phyloP scores from a whole-genome alignment of 2,888 invertebrate genomes.

The Drosophila paramelanica region DNA sequence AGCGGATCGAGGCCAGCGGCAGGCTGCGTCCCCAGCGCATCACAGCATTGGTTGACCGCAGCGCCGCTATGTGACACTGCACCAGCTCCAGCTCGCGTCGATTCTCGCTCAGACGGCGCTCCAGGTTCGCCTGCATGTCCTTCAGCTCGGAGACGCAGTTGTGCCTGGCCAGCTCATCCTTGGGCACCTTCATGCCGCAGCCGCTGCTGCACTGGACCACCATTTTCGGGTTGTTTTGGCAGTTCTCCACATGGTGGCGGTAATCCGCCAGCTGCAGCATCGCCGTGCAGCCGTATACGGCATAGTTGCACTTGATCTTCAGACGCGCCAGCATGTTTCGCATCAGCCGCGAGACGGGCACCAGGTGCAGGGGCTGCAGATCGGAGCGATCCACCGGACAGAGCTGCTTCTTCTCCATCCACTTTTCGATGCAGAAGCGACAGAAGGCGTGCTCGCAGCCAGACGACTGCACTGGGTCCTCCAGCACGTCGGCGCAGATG shows the following conservation, averaged over 20 bases:
- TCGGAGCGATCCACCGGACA: constrained; percentile 59
- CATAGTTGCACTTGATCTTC: constrained; percentile 51
- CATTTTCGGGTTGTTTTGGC: constrained; percentile 56
- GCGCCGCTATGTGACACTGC: constrained; percentile 51
- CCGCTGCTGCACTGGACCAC: constrained; percentile 49
- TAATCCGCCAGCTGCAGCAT: constrained; percentile 39
- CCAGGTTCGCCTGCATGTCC: constrained; percentile 26
- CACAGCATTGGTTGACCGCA: constrained; percentile 51
- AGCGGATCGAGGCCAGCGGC: constrained; percentile 35
- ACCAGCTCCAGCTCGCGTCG: constrained; percentile 59
- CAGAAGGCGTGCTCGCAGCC: constrained; percentile 65
- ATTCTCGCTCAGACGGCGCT: constrained; percentile 34
- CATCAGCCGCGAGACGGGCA: constrained; percentile 56
- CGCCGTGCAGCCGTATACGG: constrained; percentile 39
- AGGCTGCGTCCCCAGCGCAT: constrained; percentile 55
- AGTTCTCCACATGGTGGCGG: constrained; percentile 48
- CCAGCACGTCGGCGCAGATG: constrained; percentile 61
- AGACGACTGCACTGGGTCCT: constrained; percentile 56
- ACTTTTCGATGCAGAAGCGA: constrained; percentile 58
- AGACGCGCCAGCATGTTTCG: constrained; percentile 60
- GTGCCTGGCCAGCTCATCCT: constrained; percentile 51
- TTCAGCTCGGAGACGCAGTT: constrained; percentile 51
- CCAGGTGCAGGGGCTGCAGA: constrained; percentile 32
- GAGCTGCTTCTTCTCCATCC: constrained; percentile 52
- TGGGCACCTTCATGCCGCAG: constrained; percentile 60